phyloP scores from a whole-genome alignment of 2,113 vertebrate genomes.

The Tragelaphus scriptus region DNA sequence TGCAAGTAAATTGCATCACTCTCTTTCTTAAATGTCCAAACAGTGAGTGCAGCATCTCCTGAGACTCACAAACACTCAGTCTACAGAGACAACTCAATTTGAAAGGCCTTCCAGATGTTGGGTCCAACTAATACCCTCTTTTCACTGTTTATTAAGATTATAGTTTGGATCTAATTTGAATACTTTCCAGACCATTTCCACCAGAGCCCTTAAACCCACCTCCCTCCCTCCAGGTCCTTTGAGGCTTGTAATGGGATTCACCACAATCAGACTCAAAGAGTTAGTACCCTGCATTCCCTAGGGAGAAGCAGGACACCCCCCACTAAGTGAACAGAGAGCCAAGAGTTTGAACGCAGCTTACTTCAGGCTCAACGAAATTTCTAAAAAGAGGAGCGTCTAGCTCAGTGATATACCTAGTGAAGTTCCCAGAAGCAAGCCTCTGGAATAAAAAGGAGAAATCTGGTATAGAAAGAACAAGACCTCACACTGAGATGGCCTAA shows the following conservation, averaged over 20 bases:
- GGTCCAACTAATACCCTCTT: background rate
- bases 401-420: background rate
- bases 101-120: background rate
- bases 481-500: background rate
- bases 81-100: background rate
- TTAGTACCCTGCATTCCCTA: background rate
- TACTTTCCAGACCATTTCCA: background rate
- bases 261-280: background rate
- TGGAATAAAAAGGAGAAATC: background rate
- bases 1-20: background rate
- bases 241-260: background rate
- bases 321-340: background rate
- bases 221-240: background rate
- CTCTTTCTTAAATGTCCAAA: conserved; percentile 15
- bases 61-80: background rate
- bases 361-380: background rate
- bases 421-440: background rate
- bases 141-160: background rate
- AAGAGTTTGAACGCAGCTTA: background rate
- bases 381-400: background rate
- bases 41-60: background rate
- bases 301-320: background rate
- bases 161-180: background rate
- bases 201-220: background rate
- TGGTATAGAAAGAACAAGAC: background rate